A percentile compares a stretch with the other conserved stretches of the same genome.
Evolutionary conservation across 2,888 invertebrate genomes (phyloP).

Genomic region (Pristionchus mayeri): DNA sequence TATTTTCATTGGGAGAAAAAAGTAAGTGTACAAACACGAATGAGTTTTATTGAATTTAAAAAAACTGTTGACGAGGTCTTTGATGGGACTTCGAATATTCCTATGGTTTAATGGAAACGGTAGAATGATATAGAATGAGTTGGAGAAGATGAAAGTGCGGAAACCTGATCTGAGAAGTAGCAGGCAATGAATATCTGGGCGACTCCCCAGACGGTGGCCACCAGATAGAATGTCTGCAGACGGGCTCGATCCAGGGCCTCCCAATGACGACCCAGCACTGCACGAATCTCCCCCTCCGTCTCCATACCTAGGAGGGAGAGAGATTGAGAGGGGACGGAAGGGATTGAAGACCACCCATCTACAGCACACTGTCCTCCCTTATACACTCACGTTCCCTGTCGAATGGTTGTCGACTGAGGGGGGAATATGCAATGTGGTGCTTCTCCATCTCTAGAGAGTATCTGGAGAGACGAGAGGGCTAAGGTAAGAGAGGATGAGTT

Average conservation of each 20-base stretch:
- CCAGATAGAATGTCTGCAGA: slow-evolving; percentile 73
- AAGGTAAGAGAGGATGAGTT: neutral
- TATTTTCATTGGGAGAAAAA: neutral
- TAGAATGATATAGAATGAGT: neutral
- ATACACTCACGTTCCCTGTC: slow-evolving; percentile 29
- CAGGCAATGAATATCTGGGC: slow-evolving; percentile 73
- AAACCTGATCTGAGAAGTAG: slow-evolving; percentile 59
- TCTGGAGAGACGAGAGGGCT: neutral
- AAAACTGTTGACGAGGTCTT: no score
- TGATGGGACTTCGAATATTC: no score
- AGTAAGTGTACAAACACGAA: neutral
- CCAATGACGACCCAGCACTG: slow-evolving; percentile 74
- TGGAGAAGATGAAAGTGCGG: neutral
- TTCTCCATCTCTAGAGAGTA: slow-evolving; percentile 30
- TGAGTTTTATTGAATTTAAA: no score
- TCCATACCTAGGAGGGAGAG: slow-evolving; percentile 19
- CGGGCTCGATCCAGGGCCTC: slow-evolving; percentile 69
- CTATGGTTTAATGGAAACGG: neutral
- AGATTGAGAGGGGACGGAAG: neutral
- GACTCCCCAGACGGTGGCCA: slow-evolving; percentile 71
- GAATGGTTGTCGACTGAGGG: neutral
- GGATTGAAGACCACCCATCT: neutral
- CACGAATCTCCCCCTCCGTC: slow-evolving; percentile 68
- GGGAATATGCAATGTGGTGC: slow-evolving; percentile 26
- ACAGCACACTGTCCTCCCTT: neutral